phyloP scores from a whole-genome alignment of 2,797 vertebrate genomes.

The Channallabes apus region DNA sequence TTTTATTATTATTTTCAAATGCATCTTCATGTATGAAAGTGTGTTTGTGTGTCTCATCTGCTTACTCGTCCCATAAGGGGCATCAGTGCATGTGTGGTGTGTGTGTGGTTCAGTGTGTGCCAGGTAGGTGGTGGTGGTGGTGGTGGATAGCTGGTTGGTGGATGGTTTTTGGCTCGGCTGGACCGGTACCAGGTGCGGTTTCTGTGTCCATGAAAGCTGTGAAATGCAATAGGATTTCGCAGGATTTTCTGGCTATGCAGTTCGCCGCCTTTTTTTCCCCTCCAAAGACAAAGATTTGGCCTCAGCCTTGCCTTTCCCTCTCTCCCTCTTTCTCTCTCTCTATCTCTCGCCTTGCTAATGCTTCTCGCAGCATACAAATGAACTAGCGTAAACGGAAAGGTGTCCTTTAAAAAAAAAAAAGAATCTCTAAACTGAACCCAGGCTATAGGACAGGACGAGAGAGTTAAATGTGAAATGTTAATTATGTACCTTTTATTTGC shows the following conservation, averaged over 20 bases:
- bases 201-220: conserved; percentile 69
- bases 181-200: conserved; percentile 46
- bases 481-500: background rate
- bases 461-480: background rate
- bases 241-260: conserved; percentile 72
- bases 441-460: background rate
- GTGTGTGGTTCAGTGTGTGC: conserved; percentile 43
- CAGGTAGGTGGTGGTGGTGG: conserved; percentile 52
- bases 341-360: conserved; percentile 62
- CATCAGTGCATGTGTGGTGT: conserved; percentile 40
- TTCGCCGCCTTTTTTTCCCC: conserved; percentile 58
- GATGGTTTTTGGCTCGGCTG: conserved; percentile 51
- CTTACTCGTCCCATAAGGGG: conserved; percentile 20
- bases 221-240: conserved; percentile 74
- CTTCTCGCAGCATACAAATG: conserved; percentile 76
- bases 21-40: conserved; percentile 13
- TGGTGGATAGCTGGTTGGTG: conserved; percentile 44
- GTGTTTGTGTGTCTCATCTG: conserved; percentile 13
- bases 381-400: conserved; percentile 67
- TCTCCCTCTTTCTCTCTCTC: conserved; percentile 19
- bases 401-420: conserved; percentile 16
- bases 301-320: conserved; percentile 13
- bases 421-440: background rate
- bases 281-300: conserved; percentile 50
- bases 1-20: conserved; percentile 25